Base-by-base conservation (phyloP, 2,797 vertebrate genomes). In the Nyctibius grandis region DNA sequence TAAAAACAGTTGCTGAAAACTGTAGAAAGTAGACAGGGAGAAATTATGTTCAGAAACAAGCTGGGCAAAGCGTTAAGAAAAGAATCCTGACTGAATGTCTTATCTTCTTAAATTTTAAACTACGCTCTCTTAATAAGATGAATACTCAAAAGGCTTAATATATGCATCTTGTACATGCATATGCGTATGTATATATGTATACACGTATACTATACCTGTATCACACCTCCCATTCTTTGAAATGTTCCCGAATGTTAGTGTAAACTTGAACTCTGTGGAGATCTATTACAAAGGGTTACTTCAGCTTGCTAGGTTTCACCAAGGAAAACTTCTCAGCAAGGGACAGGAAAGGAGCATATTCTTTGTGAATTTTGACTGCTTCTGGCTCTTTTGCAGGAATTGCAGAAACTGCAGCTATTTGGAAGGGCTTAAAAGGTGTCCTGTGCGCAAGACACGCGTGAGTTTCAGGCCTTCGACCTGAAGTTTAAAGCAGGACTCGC, bases 401-500 rank as follows among this genome's bases (percentile, higher is more conserved):
- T 50, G 26, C 29, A 72, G 23, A 6, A 57, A 13, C 9, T 57
- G 29, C 21, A 48, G 45, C 2, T 47, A 70, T 82, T 79, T 48
- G 14, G 15, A 45, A 28, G 3, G 6, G 20, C 9, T 80, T 67
- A 20, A 70, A 72, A 75, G 13, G 19, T 75, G 12, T 34, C 7
- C 17, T 40, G 7, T 47, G 78, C 76, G 31, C 54, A 81, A 33
- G 6, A 40, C 22, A 17, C 0, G 1, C 1, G 0, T 20, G 13
- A 75, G 31, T 68, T 84, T 79, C 19, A 65, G n/a, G 16, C 8
- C 15, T 51, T 73, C 44, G 12, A 51, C 4, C 10, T 73, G 34
- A 78, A 48, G 21, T 70, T 70, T 60, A 70, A 63, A 76, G n/a
- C 6, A 50, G 15, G 9, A 21, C 6, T 73, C 34, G 15, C 7